A percentile compares a stretch with the other conserved stretches of the same genome.
Conservation (phyloP, 2,113 vertebrate genomes). For the Cricetomys ansorgei region DNA sequence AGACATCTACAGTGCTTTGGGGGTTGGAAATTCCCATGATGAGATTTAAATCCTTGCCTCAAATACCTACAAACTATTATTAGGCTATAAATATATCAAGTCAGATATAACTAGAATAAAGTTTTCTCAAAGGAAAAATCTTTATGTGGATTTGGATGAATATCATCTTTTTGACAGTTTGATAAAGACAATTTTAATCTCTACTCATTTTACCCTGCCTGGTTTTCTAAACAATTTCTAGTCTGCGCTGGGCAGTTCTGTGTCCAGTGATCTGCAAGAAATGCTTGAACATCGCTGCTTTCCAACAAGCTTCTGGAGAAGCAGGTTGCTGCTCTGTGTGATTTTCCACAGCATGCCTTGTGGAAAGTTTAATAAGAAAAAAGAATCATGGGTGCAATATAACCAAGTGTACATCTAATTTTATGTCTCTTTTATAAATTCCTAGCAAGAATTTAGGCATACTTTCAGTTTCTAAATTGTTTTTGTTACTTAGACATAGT, state of each 20-base stretch:
- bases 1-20: not conserved
- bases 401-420: not conserved
- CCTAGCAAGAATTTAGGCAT: not conserved
- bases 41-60: not conserved
- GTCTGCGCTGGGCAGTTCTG: too few relatives aligned
- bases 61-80: not conserved
- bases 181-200: not conserved
- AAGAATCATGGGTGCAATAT: not conserved
- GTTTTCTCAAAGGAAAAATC: not conserved
- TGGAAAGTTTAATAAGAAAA: not conserved
- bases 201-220: not conserved
- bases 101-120: not conserved
- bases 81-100: not conserved
- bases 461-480: not conserved
- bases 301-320: not conserved
- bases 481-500: not conserved
- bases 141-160: not conserved
- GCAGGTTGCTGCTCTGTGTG: not conserved
- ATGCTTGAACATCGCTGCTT: not conserved
- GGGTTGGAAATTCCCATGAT: not conserved
- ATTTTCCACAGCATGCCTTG: not conserved
- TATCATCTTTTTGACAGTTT: not conserved
- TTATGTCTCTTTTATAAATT: not conserved
- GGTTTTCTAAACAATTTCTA: not conserved
- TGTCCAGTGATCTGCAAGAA: not conserved